These are phyloP conservation scores for Melanotaenia maccullochi DNA, from an alignment of 2,797 vertebrate species.

Conservation along the genomic window DNA sequence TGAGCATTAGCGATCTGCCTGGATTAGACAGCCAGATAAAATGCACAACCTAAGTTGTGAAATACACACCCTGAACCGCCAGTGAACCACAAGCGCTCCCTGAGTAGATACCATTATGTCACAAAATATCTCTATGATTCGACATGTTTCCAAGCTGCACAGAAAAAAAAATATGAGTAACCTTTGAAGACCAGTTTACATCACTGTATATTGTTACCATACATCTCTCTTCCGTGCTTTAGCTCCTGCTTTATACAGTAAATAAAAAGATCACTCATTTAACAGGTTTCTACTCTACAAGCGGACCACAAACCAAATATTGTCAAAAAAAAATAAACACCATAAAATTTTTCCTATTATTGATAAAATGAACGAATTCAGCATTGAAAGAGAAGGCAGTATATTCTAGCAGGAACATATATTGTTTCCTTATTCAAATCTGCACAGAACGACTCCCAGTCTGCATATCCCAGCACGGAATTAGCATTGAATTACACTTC, in stretches of 20 bases:
- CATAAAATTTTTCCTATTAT: conserved; percentile 43
- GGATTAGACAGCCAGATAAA: conserved; percentile 75
- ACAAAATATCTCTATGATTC: conserved; percentile 59
- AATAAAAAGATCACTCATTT: conserved; percentile 38
- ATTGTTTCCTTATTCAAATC: conserved; percentile 60
- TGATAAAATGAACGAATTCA: conserved; percentile 46
- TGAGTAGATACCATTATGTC: conserved; percentile 55
- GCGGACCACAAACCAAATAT: conserved; percentile 34
- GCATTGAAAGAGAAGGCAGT: conserved; percentile 32
- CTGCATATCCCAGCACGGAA: conserved; percentile 58
- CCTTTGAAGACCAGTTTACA: conserved; percentile 1
- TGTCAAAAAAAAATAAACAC: conserved; percentile 8
- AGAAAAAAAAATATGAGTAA: conserved; percentile 10
- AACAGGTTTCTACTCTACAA: conserved; percentile 35
- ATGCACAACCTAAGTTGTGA: conserved; percentile 61
- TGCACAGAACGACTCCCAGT: conserved; percentile 50
- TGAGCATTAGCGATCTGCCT: conserved; percentile 67
- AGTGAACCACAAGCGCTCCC: conserved; percentile 61
- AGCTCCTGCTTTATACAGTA: conserved; percentile 22
- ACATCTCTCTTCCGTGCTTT: conserved; percentile 30
- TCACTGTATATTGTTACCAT: conserved; percentile 11
- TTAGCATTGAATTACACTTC: conserved; percentile 64
- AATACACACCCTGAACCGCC: conserved; percentile 56
- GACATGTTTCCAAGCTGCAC: conserved; percentile 1
- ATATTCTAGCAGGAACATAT: conserved; percentile 21